Evolutionary conservation across 2,113 vertebrate species (phyloP).

Genomic region (Bubo bubo): DNA sequence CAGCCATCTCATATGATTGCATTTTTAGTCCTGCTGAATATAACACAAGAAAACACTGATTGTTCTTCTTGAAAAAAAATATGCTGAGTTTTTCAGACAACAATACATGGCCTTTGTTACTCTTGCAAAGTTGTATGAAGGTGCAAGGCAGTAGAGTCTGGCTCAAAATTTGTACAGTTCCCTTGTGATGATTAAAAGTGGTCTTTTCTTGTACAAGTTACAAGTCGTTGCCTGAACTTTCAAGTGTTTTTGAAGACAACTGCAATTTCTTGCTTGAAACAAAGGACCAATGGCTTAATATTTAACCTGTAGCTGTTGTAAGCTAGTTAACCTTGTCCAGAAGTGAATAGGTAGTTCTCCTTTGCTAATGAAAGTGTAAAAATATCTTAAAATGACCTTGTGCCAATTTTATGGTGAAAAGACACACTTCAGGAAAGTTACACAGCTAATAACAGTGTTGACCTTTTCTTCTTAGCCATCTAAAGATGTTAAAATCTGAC

Average conservation of each 20-base stretch:
- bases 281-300: background rate
- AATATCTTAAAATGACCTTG: conserved; percentile 22
- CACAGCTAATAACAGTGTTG: background rate
- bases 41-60: background rate
- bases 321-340: conserved; percentile 38
- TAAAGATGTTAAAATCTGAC: background rate
- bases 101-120: background rate
- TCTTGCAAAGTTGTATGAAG: background rate
- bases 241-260: background rate
- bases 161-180: background rate
- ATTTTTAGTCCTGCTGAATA: background rate
- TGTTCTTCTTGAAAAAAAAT: background rate
- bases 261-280: background rate
- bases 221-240: background rate
- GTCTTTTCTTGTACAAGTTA: background rate
- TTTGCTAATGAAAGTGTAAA: background rate
- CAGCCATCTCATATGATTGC: background rate
- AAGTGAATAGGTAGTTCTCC: conserved; percentile 21
- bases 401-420: background rate
- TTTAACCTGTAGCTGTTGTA: conserved; percentile 31
- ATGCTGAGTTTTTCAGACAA: background rate
- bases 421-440: conserved; percentile 34
- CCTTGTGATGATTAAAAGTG: background rate
- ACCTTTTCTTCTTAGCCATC: conserved; percentile 19
- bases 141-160: background rate